Percentiles rank a stretch among this genome's conserved stretches.
phyloP scores from a whole-genome alignment of 2,113 vertebrate genomes.

The Martes martes region DNA sequence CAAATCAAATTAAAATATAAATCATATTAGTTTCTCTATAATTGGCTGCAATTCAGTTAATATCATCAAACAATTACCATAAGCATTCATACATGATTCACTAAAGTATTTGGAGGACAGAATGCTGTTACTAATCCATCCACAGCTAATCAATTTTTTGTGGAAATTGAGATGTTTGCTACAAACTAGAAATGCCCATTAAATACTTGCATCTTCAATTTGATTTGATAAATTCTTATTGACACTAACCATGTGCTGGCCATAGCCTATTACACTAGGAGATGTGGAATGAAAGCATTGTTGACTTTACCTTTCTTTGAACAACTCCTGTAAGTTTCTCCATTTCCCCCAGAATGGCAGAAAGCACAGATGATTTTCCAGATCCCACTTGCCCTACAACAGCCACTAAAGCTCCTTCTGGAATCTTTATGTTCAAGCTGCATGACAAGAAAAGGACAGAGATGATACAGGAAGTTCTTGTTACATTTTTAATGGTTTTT shows the following conservation, averaged over 20 bases:
- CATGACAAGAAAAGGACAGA: neutral
- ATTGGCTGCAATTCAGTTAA: conserved; percentile 52
- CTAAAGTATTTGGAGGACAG: neutral
- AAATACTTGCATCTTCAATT: conserved; percentile 18
- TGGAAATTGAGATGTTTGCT: conserved; percentile 36
- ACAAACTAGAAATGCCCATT: conserved; percentile 51
- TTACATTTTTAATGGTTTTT: neutral
- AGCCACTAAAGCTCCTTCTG: conserved; percentile 79
- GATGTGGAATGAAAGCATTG: neutral
- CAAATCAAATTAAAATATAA: conserved; percentile 46
- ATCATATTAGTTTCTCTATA: conserved; percentile 37
- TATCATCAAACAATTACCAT: conserved; percentile 39
- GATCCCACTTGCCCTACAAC: conserved; percentile 82
- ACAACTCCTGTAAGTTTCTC: conserved; percentile 80
- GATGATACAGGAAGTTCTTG: neutral
- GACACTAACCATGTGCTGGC: neutral
- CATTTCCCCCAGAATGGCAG: conserved; percentile 84
- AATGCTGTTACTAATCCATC: neutral
- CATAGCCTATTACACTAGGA: neutral
- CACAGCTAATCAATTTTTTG: conserved; percentile 50
- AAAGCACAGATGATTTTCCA: conserved; percentile 86
- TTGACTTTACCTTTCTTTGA: conserved; percentile 76
- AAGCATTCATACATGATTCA: conserved; percentile 35
- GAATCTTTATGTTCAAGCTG: conserved; percentile 81
- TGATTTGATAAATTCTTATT: conserved; percentile 5